phyloP scores from a whole-genome alignment of 1,140 invertebrate species.

The Oryctes rhinoceros region DNA sequence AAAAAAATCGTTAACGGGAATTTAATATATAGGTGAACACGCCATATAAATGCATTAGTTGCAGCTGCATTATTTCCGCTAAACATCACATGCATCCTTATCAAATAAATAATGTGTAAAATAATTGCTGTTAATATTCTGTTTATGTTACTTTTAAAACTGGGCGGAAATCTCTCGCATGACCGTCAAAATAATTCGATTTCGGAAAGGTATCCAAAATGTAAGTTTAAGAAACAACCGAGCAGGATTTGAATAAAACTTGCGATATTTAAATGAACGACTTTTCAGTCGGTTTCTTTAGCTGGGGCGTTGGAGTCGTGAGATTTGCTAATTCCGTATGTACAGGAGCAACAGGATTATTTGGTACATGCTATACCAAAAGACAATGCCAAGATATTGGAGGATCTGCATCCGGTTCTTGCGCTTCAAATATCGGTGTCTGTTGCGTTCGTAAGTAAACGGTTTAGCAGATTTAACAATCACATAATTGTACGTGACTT shows the following conservation, averaged over 20 bases:
- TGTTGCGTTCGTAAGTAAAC: slow-evolving; percentile 81
- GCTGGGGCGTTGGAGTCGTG: slow-evolving; percentile 67
- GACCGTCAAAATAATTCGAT: neutral
- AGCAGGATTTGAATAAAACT: neutral
- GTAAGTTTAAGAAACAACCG: neutral
- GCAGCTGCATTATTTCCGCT: too few relatives aligned
- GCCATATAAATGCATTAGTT: too few relatives aligned
- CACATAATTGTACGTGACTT: neutral
- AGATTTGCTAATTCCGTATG: slow-evolving; percentile 76
- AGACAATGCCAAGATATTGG: slow-evolving; percentile 76
- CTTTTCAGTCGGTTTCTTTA: neutral
- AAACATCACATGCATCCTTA: too few relatives aligned
- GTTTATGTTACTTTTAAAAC: neutral
- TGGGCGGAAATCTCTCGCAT: neutral
- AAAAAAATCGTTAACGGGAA: neutral
- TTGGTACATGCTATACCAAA: slow-evolving; percentile 79
- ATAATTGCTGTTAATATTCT: neutral
- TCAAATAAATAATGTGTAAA: neutral
- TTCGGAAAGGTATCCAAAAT: neutral
- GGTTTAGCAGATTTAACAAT: neutral
- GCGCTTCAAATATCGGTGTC: slow-evolving; percentile 72
- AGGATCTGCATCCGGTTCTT: slow-evolving; percentile 74
- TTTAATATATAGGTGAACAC: neutral
- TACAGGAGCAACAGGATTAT: slow-evolving; percentile 68
- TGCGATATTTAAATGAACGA: neutral